These are phyloP conservation scores for Panthera uncia DNA, from an alignment of 2,113 vertebrate genomes.

Conservation along the genomic window DNA sequence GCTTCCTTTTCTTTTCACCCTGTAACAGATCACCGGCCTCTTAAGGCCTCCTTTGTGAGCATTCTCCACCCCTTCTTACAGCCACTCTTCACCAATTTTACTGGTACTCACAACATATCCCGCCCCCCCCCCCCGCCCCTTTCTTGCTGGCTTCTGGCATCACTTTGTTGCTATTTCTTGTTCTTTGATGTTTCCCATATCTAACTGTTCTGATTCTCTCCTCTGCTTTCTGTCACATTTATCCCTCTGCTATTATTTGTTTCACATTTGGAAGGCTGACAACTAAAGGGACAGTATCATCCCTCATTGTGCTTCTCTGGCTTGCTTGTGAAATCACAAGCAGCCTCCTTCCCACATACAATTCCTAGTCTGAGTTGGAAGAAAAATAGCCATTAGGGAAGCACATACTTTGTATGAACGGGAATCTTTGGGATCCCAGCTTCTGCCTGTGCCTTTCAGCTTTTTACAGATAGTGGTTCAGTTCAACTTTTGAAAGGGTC, in stretches of 20 bases:
- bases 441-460: not conserved
- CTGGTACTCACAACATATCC: not conserved
- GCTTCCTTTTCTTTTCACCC: not conserved
- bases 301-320: slow-evolving; percentile 12
- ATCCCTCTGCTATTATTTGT: slow-evolving; percentile 27
- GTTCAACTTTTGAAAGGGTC: slow-evolving; percentile 8
- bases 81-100: slow-evolving; percentile 36
- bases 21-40: not conserved
- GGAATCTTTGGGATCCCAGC: not conserved
- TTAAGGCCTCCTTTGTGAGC: not conserved
- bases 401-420: not conserved
- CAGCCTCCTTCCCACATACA: slow-evolving; percentile 18
- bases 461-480: not conserved
- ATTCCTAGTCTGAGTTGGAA: slow-evolving; percentile 21
- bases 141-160: not conserved
- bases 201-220: not conserved
- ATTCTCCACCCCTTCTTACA: not conserved
- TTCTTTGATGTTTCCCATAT: slow-evolving; percentile 58
- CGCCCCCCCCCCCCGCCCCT: not conserved
- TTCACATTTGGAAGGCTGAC: not conserved
- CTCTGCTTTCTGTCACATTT: slow-evolving; percentile 13
- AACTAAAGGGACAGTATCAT: not conserved
- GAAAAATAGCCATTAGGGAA: slow-evolving; percentile 38
- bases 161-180: not conserved
- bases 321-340: slow-evolving; percentile 24